Percentiles rank a stretch among this genome's conserved stretches.
phyloP scores from a whole-genome alignment of 2,797 vertebrate species.

The Trachurus trachurus region DNA sequence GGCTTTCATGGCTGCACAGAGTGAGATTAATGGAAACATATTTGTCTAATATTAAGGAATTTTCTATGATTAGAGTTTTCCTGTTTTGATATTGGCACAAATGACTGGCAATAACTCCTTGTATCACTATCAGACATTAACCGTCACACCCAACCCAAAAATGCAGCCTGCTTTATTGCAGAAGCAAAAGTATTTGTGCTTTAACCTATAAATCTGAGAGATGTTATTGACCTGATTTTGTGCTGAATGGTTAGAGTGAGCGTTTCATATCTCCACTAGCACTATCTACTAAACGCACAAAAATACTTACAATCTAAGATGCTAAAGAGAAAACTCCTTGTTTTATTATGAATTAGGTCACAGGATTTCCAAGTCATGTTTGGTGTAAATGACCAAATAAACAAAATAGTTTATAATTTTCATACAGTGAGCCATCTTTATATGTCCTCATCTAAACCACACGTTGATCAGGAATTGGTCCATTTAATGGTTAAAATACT shows the following conservation, averaged over 20 bases:
- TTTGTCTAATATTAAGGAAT: too few species aligned
- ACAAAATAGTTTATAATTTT: not conserved
- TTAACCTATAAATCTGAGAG: conserved; percentile 1
- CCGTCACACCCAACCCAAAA: not conserved
- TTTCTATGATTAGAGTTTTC: too few species aligned
- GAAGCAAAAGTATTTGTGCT: conserved; percentile 1
- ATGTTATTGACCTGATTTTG: too few species aligned
- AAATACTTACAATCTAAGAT: not conserved
- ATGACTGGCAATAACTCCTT: not conserved
- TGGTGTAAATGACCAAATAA: not conserved
- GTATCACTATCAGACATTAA: not conserved
- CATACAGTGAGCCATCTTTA: not conserved
- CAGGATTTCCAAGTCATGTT: not conserved
- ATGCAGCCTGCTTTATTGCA: not conserved
- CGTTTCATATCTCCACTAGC: too few species aligned
- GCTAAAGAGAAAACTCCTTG: not conserved
- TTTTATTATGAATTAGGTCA: conserved; percentile 11
- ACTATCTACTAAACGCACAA: too few species aligned
- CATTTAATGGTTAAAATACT: not conserved
- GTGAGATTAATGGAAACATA: too few species aligned
- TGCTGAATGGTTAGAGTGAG: too few species aligned
- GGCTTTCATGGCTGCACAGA: too few species aligned
- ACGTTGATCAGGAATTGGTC: too few species aligned
- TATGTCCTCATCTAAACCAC: too few species aligned
- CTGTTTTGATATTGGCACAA: not conserved